Base-by-base conservation (phyloP, 1,140 invertebrate species). In the Aphaenogaster rudis region DNA sequence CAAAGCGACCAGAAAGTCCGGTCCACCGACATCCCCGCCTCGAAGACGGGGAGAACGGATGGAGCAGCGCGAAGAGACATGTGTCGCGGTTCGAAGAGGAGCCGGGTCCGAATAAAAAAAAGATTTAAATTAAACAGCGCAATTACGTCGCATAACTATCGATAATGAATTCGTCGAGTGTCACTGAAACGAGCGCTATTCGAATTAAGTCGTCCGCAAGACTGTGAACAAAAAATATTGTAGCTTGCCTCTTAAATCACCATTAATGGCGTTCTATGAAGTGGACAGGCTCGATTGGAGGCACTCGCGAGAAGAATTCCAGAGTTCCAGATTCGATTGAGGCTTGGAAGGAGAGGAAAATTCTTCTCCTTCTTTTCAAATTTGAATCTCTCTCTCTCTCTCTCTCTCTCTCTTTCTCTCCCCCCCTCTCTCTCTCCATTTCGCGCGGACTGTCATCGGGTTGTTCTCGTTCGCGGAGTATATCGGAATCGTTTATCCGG, bases 1-100 rank as follows among this genome's bases (percentile, higher is more conserved):
- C 67, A 72, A 74, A 82, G 67, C 28, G 42, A 61, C 54, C 54
- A 74, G 80, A 84, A 61, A 76, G 28, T 84, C 54, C 80, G 21
- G 52, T 74, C 42, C 77, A 48, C 8, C 17, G 13, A 45, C 57
- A 28, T 48, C 28, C 42, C 11, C 50, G 36, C 36, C 36, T 42
- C 36, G 33, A 33, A 21, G 39, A 13, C 21, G n/a, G 2, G 78
- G 33, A 66, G 61, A 66, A 52, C 39, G n/a, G 28, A 66, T 28
- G 42, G 42, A 15, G 21, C 7, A 2, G n/a, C n/a, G 74, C n/a
- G 36, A 59, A 13, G n/a, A 39, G 28, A 48, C 42, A 28, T n/a
- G 0, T 9, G 33, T 48, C 21, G n/a, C n/a, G 39, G 33, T 7
- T 76, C 54, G 48, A 50, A 17, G 48, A 33, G 11, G 15, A 64